Percentiles rank a stretch among this genome's conserved stretches.
Evolutionary conservation across 1,140 invertebrate genomes (phyloP).

Genomic region (Trichonephila clavata): DNA sequence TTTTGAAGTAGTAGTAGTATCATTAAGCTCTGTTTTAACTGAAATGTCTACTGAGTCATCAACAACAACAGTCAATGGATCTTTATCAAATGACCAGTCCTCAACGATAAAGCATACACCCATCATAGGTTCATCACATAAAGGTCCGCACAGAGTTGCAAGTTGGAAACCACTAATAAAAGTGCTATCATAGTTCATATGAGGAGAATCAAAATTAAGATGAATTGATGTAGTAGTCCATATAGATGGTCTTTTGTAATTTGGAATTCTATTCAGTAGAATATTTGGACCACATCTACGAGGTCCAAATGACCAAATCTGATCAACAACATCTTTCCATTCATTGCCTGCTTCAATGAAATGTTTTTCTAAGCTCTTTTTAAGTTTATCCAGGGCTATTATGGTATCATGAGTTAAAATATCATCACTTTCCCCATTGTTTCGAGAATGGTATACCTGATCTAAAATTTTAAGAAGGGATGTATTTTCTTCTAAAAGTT

Average conservation of each 20-base stretch:
- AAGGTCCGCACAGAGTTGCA: slow-evolving; percentile 91
- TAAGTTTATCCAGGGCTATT: slow-evolving; percentile 82
- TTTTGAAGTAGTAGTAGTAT: background rate
- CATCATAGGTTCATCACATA: slow-evolving; percentile 98
- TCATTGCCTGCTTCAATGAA: slow-evolving; percentile 84
- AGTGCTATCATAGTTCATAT: slow-evolving; percentile 85
- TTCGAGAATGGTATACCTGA: slow-evolving; percentile 79
- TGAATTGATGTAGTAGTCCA: slow-evolving; percentile 64
- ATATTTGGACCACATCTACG: slow-evolving; percentile 94
- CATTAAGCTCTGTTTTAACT: slow-evolving; percentile 1
- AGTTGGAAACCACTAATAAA: slow-evolving; percentile 97
- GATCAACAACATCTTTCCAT: slow-evolving; percentile 84
- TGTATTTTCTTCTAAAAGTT: slow-evolving; percentile 85
- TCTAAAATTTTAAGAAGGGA: slow-evolving; percentile 84
- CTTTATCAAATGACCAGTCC: slow-evolving; percentile 84
- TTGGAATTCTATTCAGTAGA: slow-evolving; percentile 87
- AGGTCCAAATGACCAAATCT: slow-evolving; percentile 96
- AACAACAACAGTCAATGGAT: slow-evolving; percentile 78
- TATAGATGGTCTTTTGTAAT: slow-evolving; percentile 74
- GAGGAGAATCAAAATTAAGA: slow-evolving; percentile 65
- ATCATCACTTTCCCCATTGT: slow-evolving; percentile 59
- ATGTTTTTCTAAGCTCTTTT: slow-evolving; percentile 84
- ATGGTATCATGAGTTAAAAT: slow-evolving; percentile 72
- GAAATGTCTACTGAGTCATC: slow-evolving; percentile 38
- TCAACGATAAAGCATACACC: slow-evolving; percentile 95